Percentiles rank a stretch among this genome's conserved stretches.
Evolutionary conservation across 1,140 invertebrate genomes (phyloP).

Genomic region (Holotrichia oblita): DNA sequence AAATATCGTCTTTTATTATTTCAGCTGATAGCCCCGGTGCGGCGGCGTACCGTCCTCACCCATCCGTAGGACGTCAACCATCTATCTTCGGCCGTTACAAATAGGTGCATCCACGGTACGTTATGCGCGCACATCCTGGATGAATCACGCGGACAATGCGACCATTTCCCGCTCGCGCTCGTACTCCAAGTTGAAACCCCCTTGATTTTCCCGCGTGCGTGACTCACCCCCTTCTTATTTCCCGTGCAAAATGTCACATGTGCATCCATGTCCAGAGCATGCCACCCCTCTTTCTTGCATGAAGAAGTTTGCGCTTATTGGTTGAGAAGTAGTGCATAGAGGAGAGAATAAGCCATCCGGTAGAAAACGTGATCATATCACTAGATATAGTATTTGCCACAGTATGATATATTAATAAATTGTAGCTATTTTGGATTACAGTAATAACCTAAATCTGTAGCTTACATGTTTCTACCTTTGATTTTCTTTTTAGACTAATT

Average conservation of each 20-base stretch:
- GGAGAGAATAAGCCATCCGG: background rate
- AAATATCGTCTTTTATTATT: slow-evolving; percentile 38
- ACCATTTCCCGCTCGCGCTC: slow-evolving; percentile 47
- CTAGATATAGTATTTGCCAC: too few relatives aligned
- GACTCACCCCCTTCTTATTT: slow-evolving; percentile 18
- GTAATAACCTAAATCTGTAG: too few relatives aligned
- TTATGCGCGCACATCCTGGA: slow-evolving; percentile 51
- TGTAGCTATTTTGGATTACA: too few relatives aligned
- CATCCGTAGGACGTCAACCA: slow-evolving; percentile 36
- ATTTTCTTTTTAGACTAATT: too few relatives aligned
- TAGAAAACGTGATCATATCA: too few relatives aligned
- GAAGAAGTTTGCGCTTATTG: background rate
- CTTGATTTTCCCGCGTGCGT: slow-evolving; percentile 26
- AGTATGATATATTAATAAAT: too few relatives aligned
- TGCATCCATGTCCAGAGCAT: slow-evolving; percentile 9
- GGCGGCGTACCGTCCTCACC: slow-evolving; percentile 32
- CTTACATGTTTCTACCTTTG: too few relatives aligned
- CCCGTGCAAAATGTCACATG: slow-evolving; percentile 30
- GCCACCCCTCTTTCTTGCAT: background rate
- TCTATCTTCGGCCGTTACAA: slow-evolving; percentile 45
- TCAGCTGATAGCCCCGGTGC: slow-evolving; percentile 38
- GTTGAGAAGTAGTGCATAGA: background rate
- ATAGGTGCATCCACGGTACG: slow-evolving; percentile 54
- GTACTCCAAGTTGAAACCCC: background rate
- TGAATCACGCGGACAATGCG: slow-evolving; percentile 52